These are phyloP conservation scores for Hippoglossus stenolepis DNA, from an alignment of 2,113 vertebrate species.

Conservation along the genomic window DNA sequence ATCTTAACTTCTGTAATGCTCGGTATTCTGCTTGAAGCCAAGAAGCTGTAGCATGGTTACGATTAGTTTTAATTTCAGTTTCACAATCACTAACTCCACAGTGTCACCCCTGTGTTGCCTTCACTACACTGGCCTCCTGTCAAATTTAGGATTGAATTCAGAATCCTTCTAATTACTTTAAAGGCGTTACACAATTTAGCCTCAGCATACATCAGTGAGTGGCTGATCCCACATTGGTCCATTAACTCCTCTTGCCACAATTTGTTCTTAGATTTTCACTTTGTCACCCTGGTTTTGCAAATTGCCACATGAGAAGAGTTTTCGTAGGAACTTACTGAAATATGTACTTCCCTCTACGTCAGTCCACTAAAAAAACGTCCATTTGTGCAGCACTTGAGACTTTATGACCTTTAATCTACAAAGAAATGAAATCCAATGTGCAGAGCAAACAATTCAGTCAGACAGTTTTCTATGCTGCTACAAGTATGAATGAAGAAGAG, in stretches of 20 bases:
- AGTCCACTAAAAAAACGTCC: not conserved
- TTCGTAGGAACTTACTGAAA: too few relatives aligned
- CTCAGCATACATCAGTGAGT: not conserved
- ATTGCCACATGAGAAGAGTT: not conserved
- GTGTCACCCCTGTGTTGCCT: not conserved
- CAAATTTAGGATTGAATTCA: not conserved
- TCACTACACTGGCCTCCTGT: not conserved
- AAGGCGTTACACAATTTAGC: not conserved
- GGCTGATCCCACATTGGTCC: not conserved
- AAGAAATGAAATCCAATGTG: slow-evolving; percentile 7
- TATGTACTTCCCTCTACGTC: not conserved
- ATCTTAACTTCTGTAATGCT: not conserved
- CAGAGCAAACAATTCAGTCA: not conserved
- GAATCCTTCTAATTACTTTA: not conserved
- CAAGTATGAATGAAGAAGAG: slow-evolving; percentile 1
- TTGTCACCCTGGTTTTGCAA: not conserved
- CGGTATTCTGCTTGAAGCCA: not conserved
- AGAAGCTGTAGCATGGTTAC: not conserved
- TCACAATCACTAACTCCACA: not conserved
- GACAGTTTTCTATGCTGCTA: not conserved
- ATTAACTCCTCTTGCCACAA: not conserved
- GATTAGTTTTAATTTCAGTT: not conserved
- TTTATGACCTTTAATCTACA: not conserved
- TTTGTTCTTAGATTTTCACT: not conserved
- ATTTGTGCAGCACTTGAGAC: not conserved